These are phyloP conservation scores for Falco biarmicus DNA, from an alignment of 2,797 vertebrate species.

Conservation along the genomic window DNA sequence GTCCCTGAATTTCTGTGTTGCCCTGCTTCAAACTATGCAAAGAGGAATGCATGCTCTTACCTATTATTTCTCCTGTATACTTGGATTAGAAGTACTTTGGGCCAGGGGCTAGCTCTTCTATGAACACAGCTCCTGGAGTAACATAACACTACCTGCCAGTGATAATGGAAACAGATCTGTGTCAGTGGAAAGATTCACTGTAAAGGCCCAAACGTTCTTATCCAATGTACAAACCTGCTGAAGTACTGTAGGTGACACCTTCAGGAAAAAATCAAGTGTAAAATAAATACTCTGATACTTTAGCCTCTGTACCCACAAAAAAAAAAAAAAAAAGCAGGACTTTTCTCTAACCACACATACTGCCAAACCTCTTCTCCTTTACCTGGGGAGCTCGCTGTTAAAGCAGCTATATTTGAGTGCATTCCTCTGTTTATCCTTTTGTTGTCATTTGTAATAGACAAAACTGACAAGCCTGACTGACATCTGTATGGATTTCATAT, in stretches of 20 bases:
- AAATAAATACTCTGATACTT: not conserved
- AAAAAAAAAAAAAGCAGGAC: not conserved
- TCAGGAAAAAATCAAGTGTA: not conserved
- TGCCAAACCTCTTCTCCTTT: not conserved
- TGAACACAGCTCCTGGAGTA: not conserved
- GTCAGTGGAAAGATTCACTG: not conserved
- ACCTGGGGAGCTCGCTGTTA: not conserved
- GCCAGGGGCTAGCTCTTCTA: not conserved
- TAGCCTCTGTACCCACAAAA: not conserved
- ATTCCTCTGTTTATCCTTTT: slow-evolving; percentile 32
- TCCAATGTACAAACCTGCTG: not conserved
- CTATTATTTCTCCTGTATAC: not conserved
- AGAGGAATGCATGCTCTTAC: not conserved
- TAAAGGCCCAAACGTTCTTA: not conserved
- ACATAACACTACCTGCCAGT: not conserved
- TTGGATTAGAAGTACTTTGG: not conserved
- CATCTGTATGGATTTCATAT: slow-evolving; percentile 36
- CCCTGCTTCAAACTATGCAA: not conserved
- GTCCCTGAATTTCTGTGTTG: not conserved
- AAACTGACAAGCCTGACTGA: slow-evolving; percentile 45
- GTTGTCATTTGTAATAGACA: slow-evolving; percentile 8
- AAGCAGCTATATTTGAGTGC: not conserved
- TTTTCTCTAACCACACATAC: not conserved
- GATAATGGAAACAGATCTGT: not conserved
- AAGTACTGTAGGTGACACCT: not conserved